Conservation (phyloP, 2,888 invertebrate genomes). For the Drosophila tanythrix region DNA sequence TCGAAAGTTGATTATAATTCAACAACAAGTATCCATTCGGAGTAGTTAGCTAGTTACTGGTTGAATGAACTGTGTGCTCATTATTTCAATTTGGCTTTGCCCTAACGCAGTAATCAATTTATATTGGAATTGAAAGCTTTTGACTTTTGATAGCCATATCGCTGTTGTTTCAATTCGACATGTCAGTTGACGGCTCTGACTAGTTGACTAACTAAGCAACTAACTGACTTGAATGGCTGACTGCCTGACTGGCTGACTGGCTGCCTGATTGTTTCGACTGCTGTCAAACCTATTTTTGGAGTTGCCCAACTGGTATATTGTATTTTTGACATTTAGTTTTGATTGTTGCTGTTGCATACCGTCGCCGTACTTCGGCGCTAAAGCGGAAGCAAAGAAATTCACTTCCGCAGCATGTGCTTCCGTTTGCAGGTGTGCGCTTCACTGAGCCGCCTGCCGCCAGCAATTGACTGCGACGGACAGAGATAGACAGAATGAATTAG, state of each 20-base stretch:
- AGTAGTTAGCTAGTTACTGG: background rate
- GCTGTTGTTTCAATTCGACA: constrained; percentile 24
- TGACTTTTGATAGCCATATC: constrained; percentile 7
- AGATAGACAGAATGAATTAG: background rate
- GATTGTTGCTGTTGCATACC: constrained; percentile 62
- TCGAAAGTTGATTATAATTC: background rate
- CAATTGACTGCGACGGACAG: background rate
- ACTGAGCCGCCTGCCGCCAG: constrained; percentile 36
- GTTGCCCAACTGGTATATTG: constrained; percentile 27
- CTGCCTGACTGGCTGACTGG: constrained; percentile 27
- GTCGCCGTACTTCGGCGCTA: constrained; percentile 46
- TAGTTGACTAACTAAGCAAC: constrained; percentile 39
- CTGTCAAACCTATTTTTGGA: constrained; percentile 6
- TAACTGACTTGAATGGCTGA: constrained; percentile 21
- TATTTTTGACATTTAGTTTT: constrained; percentile 65
- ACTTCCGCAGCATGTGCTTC: constrained; percentile 71
- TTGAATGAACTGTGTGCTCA: background rate
- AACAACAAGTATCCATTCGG: background rate
- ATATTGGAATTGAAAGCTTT: background rate
- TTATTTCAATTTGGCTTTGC: background rate
- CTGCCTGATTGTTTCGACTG: constrained; percentile 27
- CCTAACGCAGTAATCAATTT: constrained; percentile 29
- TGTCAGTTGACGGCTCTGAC: constrained; percentile 38
- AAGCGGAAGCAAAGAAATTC: constrained; percentile 67
- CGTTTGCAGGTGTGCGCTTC: constrained; percentile 63